Conservation (phyloP, 2,888 invertebrate genomes). For the Drosophila subsilvestris region DNA sequence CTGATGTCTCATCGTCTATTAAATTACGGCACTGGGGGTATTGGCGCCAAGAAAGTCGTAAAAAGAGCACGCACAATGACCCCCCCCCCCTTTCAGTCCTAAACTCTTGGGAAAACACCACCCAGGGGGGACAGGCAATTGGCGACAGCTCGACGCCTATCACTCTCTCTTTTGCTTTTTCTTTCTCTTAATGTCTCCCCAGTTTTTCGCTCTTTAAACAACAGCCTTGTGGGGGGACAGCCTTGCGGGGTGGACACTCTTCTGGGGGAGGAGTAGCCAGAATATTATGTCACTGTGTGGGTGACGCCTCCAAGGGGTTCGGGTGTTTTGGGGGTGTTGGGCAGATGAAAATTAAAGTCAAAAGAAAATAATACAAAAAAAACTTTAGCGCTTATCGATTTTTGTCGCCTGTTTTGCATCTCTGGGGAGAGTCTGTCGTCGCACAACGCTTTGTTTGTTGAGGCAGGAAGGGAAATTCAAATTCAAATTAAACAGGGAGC, state of each 20-base stretch:
- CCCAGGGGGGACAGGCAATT: constrained; percentile 28
- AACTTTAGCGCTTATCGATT: constrained; percentile 67
- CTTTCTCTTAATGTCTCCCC: not conserved
- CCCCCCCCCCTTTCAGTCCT: constrained; percentile 7
- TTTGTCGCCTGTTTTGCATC: constrained; percentile 43
- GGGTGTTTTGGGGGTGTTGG: not conserved
- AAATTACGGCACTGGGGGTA: constrained; percentile 40
- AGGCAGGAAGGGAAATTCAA: constrained; percentile 55
- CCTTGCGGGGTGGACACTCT: too few relatives aligned
- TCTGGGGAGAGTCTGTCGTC: constrained; percentile 2
- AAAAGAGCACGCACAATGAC: constrained; percentile 55
- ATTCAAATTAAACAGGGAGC: not conserved
- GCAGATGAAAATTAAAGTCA: constrained; percentile 61
- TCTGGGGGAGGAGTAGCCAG: constrained; percentile 40
- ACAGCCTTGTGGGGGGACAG: constrained; percentile 43
- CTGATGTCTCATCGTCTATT: constrained; percentile 44
- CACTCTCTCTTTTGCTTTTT: constrained; percentile 1
- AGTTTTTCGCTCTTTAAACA: constrained; percentile 20
- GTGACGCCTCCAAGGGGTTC: not conserved
- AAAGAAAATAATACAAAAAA: constrained; percentile 33
- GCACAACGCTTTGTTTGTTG: constrained; percentile 59
- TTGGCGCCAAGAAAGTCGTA: constrained; percentile 72
- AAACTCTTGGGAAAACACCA: constrained; percentile 15
- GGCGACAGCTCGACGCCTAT: constrained; percentile 60
- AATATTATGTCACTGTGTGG: constrained; percentile 64